A percentile compares a stretch with the other conserved stretches of the same genome.
These are phyloP conservation scores for Ficedula albicollis DNA, from an alignment of 2,797 vertebrate genomes.

Conservation along the genomic window DNA sequence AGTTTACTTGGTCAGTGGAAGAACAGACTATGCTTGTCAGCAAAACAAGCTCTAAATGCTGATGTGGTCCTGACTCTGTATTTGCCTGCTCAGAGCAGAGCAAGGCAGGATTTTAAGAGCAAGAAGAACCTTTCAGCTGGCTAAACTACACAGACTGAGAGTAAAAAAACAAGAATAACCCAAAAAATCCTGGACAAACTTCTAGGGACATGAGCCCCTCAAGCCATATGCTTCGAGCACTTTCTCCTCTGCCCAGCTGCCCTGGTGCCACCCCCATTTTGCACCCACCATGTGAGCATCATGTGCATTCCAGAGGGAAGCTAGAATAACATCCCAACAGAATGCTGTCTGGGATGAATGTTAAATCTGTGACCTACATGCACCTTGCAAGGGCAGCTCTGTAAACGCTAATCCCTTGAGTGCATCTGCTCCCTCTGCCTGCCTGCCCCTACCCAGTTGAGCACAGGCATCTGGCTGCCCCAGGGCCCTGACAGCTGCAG, in stretches of 20 bases:
- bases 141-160: not conserved
- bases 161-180: not conserved
- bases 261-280: not conserved
- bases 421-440: not conserved
- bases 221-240: not conserved
- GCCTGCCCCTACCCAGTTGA: not conserved
- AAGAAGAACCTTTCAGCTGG: not conserved
- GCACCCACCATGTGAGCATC: not conserved
- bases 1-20: not conserved
- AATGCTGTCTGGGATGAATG: not conserved
- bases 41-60: not conserved
- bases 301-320: not conserved
- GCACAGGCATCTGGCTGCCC: constrained; percentile 13
- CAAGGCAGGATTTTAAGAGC: not conserved
- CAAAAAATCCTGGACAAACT: not conserved
- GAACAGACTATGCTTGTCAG: not conserved
- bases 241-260: not conserved
- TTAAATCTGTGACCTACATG: constrained; percentile 41
- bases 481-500: not conserved
- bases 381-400: not conserved
- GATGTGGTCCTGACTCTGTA: not conserved
- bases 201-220: not conserved
- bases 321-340: not conserved
- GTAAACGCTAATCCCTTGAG: constrained; percentile 12
- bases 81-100: not conserved